Conservation (phyloP, 2,113 vertebrate genomes). For the Ammodytes marinus region DNA sequence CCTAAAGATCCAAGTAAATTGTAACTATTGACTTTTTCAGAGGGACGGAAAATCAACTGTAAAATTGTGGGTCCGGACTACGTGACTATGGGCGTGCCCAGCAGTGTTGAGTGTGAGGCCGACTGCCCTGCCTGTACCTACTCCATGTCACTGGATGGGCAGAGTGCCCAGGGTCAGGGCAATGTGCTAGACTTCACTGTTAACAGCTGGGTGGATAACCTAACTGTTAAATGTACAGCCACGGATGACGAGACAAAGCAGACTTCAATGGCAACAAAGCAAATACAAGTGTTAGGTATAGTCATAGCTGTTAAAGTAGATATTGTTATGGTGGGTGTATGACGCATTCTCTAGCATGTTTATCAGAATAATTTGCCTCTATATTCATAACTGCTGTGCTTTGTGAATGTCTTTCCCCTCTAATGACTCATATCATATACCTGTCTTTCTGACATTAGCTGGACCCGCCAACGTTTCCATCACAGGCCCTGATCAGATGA, state of each 20-base stretch:
- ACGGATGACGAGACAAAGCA: accelerated
- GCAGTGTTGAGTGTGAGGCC: conserved; percentile 39
- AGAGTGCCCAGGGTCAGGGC: background rate
- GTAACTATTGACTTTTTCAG: conserved; percentile 45
- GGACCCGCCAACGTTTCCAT: conserved; percentile 64
- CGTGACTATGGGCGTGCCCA: conserved; percentile 68
- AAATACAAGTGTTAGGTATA: conserved; percentile 67
- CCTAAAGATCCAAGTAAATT: background rate
- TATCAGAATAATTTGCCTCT: background rate
- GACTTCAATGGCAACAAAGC: conserved; percentile 18
- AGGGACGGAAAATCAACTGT: background rate
- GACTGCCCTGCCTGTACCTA: conserved; percentile 47
- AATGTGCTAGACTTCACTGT: conserved; percentile 54
- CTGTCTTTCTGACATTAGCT: conserved; percentile 22
- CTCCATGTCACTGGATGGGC: conserved; percentile 55
- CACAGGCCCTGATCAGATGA: conserved; percentile 40
- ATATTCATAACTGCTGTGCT: background rate
- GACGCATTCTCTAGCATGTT: background rate
- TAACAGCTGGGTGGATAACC: conserved; percentile 22
- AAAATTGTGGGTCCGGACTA: conserved; percentile 42
- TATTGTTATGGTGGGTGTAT: background rate
- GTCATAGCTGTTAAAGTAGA: background rate
- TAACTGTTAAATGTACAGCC: conserved; percentile 59
- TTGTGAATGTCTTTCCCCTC: background rate
- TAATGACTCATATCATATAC: background rate